Conservation (phyloP, 2,113 vertebrate genomes). For the Oncorhynchus gorbuscha region DNA sequence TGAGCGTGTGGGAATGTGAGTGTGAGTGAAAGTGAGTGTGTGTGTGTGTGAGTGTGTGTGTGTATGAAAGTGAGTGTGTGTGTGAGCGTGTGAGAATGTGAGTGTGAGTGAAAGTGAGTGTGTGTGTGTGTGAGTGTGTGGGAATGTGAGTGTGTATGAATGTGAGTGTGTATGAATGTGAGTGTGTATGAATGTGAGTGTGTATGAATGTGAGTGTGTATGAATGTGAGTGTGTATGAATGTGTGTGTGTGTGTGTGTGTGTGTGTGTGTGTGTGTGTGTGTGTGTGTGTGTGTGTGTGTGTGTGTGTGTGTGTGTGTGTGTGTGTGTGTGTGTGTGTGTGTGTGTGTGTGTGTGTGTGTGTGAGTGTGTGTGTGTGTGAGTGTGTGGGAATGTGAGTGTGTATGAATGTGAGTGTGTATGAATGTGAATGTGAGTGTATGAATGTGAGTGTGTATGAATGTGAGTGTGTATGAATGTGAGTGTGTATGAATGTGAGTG, state of each 20-base stretch:
- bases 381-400: neutral
- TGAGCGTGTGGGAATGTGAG: neutral
- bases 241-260: neutral
- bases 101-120: neutral
- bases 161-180: neutral
- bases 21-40: neutral
- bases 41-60: neutral
- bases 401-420: neutral
- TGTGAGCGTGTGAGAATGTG: constrained; percentile 1
- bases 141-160: neutral
- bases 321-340: neutral
- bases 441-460: neutral
- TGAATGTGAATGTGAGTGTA: neutral
- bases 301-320: neutral
- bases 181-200: neutral
- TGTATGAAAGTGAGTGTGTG: neutral
- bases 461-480: neutral
- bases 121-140: constrained; percentile 5
- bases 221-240: neutral
- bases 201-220: constrained; percentile 5
- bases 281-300: neutral
- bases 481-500: too few relatives aligned
- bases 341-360: neutral
- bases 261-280: neutral
- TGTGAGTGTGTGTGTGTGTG: too few relatives aligned